Evolutionary conservation across 2,797 vertebrate genomes (phyloP).

Genomic region (Denticeps clupeoides): DNA sequence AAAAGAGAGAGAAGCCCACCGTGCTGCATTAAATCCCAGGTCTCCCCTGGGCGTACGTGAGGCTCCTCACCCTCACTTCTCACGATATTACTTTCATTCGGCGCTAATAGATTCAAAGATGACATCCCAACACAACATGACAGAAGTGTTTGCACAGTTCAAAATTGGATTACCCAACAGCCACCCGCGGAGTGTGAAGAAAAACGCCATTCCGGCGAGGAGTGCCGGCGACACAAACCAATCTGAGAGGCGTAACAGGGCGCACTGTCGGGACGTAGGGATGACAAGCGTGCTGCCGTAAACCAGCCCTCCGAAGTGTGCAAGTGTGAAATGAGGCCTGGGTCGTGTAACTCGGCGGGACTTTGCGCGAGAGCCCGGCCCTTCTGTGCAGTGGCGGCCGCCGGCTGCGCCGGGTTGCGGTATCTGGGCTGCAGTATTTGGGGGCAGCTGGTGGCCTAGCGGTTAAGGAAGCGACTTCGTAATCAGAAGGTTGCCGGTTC

Average conservation of each 20-base stretch:
- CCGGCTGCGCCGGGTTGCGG: conserved; percentile 9
- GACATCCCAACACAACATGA: conserved; percentile 7
- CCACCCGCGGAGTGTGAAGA: conserved; percentile 32
- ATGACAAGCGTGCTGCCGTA: conserved; percentile 27
- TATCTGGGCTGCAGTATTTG: not conserved
- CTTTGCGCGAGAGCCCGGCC: conserved; percentile 2
- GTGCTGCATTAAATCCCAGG: no score
- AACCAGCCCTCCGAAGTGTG: conserved; percentile 5
- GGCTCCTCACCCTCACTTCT: no score
- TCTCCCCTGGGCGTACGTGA: no score
- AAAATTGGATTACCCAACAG: conserved; percentile 44
- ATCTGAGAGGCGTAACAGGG: conserved; percentile 36
- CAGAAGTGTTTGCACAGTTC: conserved; percentile 29
- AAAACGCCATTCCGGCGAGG: conserved; percentile 36
- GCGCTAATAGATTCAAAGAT: conserved; percentile 13
- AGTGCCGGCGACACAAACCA: conserved; percentile 42
- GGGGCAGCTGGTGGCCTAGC: no score
- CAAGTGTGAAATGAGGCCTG: conserved; percentile 32
- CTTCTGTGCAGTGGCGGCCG: conserved; percentile 10
- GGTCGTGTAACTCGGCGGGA: conserved; percentile 21
- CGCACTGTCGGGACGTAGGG: conserved; percentile 25
- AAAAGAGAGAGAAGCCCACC: no score
- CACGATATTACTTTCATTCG: no score
- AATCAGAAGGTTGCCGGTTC: no score
- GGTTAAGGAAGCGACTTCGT: no score